These are phyloP conservation scores for Phyto melanocephala DNA, from an alignment of 2,888 invertebrate species.

Conservation along the genomic window DNA sequence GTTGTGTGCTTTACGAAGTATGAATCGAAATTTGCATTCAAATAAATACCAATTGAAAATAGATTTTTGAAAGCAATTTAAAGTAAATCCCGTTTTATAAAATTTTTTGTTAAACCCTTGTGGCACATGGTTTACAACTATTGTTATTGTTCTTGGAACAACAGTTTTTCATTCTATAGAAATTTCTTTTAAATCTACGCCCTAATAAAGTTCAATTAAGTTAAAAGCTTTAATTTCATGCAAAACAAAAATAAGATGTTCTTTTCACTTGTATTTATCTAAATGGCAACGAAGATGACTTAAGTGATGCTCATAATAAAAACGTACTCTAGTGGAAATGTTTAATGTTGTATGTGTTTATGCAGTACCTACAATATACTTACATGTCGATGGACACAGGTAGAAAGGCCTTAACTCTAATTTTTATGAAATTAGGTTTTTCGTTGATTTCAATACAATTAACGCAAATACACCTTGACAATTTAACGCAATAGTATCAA, in stretches of 20 bases:
- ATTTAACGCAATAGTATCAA: too few species aligned
- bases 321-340: conserved; percentile 68
- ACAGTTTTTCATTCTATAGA: conserved; percentile 6
- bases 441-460: too few species aligned
- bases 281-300: conserved; percentile 49
- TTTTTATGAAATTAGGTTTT: too few species aligned
- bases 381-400: too few species aligned
- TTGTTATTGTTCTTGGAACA: conserved; percentile 31
- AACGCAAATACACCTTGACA: too few species aligned
- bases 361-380: conserved; percentile 15
- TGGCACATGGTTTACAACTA: conserved; percentile 38
- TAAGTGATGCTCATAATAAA: conserved; percentile 53
- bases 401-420: too few species aligned
- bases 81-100: conserved; percentile 14
- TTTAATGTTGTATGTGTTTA: conserved; percentile 63
- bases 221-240: conserved; percentile 66
- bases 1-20: neutral
- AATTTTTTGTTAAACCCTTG: conserved; percentile 13
- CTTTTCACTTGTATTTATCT: conserved; percentile 40
- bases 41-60: conserved; percentile 38
- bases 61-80: conserved; percentile 58
- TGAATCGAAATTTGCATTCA: conserved; percentile 11
- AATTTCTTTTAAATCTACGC: conserved; percentile 39
- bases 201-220: conserved; percentile 67
- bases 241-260: conserved; percentile 15